Evolutionary conservation across 2,113 vertebrate species (phyloP), one percentile per base, ranked within the genome.

Genomic region (Phalacrocorax pelagicus): DNA sequence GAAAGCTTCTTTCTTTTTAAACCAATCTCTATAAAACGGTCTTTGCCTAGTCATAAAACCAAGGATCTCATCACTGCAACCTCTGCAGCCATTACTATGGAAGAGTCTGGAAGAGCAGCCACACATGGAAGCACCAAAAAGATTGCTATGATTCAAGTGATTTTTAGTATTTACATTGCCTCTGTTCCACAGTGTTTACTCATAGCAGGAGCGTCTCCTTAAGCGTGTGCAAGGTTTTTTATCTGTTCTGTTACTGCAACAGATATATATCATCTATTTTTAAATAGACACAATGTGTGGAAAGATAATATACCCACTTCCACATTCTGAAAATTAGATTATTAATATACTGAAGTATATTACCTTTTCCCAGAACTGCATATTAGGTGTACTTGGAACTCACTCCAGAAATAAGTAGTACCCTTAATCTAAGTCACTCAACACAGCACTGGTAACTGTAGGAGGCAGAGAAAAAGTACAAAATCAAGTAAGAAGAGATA

Each of bases 1-100:
- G 23, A 77, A 66, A 70, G 9, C 4, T 52, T 15, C 6, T 34
- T 69, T 73, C 22, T 63, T 82, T 69, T 38, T 32, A 86, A 72
- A 40, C 2, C 16, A 54, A 11, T 40, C 4, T 36, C 12, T 62
- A n/a, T 5, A 38, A 69, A 34, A 2, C 1, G 3, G 3, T 24
- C 6, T 61, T 47, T 57, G 15, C 5, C 7, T 17, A 80, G 77
- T 11, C 26, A n/a, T 91, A 52, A 13, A 19, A 11, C 26, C 38
- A 83, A 44, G 4, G 7, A 77, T 38, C 14, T 79, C 11, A 5
- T 4, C 29, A 61, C 6, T 80, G 22, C 17, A 67, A 6, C 9
- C 14, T 38, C n/a, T 72, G 5, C 10, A 40, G 15, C 5, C 15
- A 27, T 22, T 36, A 12, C 12, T 17, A 12, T 34, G 9, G 30